phyloP scores from a whole-genome alignment of 1,140 invertebrate species.

The Drosophila mojavensis region DNA sequence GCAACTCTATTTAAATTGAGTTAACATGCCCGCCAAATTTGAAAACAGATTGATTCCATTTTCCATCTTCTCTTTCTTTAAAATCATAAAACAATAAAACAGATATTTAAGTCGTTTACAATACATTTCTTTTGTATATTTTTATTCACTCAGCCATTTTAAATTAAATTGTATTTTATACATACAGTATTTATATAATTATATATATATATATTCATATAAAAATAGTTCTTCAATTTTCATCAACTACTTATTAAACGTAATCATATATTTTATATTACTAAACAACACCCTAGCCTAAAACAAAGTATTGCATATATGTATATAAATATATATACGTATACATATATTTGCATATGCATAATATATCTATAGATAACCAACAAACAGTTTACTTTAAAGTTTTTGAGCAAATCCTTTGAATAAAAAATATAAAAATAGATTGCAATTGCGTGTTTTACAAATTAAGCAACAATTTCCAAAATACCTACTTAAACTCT shows the following conservation, averaged over 20 bases:
- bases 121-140: conserved; percentile 30
- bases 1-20: background rate
- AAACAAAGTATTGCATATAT: conserved; percentile 70
- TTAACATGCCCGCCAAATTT: background rate
- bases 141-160: conserved; percentile 78
- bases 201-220: conserved; percentile 57
- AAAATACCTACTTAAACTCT: conserved; percentile 76
- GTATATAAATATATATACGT: conserved; percentile 20
- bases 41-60: background rate
- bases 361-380: conserved; percentile 25
- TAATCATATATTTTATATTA: conserved; percentile 48
- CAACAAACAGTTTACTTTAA: conserved; percentile 40
- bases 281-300: conserved; percentile 78
- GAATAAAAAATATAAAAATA: conserved; percentile 56
- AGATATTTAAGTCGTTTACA: background rate
- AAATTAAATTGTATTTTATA: conserved; percentile 68
- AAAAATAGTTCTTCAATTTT: conserved; percentile 67
- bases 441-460: conserved; percentile 70
- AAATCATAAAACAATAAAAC: background rate
- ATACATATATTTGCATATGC: conserved; percentile 12
- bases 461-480: conserved; percentile 81
- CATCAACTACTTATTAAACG: conserved; percentile 45
- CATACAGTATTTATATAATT: conserved; percentile 29
- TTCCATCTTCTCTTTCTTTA: no score
- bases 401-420: conserved; percentile 61